Base-by-base conservation (phyloP, 2,113 vertebrate genomes). In the Tachycineta bicolor region DNA sequence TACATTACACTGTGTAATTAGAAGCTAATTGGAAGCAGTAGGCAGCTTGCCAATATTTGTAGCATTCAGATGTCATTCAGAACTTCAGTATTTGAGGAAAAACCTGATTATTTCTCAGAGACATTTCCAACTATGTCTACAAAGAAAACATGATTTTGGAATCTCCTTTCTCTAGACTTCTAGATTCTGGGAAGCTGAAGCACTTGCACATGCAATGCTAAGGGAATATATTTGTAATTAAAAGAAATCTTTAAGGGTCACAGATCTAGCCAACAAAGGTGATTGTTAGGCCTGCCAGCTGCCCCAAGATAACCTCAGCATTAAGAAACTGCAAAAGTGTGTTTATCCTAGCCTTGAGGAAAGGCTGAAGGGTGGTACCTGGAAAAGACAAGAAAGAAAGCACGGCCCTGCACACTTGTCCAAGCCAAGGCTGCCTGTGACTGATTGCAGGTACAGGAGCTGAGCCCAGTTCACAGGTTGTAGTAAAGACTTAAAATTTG, bases 1-100 rank as follows among this genome's bases (percentile, higher is more conserved):
- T 92, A 84, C 8, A 18, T 95, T 92, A 64, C 5, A 13, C 29
- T 49, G 7, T 83, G 28, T 62, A 96, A 93, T 96, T 83, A 96
- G 86, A 86, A 88, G 55, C 16, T 78, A 85, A 84, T 44, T 93
- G 69, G 81, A 94, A 83, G 47, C 37, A 92, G 73, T 46, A 93
- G 79, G 90, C 55, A 87, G 73, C 14, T 58, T 53, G 83, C 63
- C 73, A 90, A 5, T 91, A 64, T 63, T 89, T 59, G 77, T 73
- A 50, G 86, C 74, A 50, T 81, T 74, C 47, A 39, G 82, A 65
- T 83, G 73, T 46, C 67, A 39, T 41, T 73, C 67, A 80, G 58
- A 69, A 21, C 9, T 60, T 20, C 22, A 43, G 21, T 20, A 43
- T 74, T 77, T 73, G 29, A 74, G 34, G 49, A 56, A 80, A 83